Percentiles rank a stretch among this genome's conserved stretches.
Conservation (phyloP, 2,797 vertebrate species). For the Heteromormyrus szaboi region DNA sequence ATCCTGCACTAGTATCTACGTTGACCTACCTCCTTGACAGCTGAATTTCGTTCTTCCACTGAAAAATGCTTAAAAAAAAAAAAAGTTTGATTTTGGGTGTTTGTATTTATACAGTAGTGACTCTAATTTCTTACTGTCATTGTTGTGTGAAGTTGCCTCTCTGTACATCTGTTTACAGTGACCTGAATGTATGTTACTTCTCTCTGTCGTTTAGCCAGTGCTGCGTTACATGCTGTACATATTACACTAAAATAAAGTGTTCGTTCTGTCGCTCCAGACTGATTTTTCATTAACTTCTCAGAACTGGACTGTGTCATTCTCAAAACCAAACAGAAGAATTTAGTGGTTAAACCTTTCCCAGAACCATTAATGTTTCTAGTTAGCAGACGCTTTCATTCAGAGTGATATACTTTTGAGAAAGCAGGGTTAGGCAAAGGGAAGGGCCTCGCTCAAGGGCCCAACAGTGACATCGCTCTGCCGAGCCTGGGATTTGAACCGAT, state of each 20-base stretch:
- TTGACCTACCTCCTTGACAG: slow-evolving; percentile 30
- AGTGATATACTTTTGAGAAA: not conserved
- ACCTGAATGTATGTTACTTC: slow-evolving; percentile 28
- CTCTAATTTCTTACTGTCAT: slow-evolving; percentile 12
- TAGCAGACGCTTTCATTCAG: not conserved
- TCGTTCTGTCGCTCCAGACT: not conserved
- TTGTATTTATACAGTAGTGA: slow-evolving; percentile 28
- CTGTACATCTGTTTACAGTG: slow-evolving; percentile 27
- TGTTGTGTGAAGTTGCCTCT: slow-evolving; percentile 23
- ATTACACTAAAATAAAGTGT: slow-evolving; percentile 20
- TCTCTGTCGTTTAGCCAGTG: slow-evolving; percentile 13
- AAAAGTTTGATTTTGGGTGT: slow-evolving; percentile 6
- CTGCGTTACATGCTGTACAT: slow-evolving; percentile 23
- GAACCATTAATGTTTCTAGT: not conserved
- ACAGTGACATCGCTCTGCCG: not conserved
- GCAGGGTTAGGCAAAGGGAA: not conserved
- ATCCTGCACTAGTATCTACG: slow-evolving; percentile 17
- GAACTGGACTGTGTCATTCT: not conserved
- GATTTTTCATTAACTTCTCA: not conserved
- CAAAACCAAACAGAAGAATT: not conserved
- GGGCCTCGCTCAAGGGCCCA: not conserved
- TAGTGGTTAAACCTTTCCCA: not conserved
- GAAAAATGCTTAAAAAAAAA: slow-evolving; percentile 9
- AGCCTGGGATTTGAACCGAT: not conserved
- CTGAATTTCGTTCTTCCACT: slow-evolving; percentile 26